A percentile compares a stretch with the other conserved stretches of the same genome.
Evolutionary conservation across 2,888 invertebrate species (phyloP).

Genomic region (Bhutanitis thaidina): DNA sequence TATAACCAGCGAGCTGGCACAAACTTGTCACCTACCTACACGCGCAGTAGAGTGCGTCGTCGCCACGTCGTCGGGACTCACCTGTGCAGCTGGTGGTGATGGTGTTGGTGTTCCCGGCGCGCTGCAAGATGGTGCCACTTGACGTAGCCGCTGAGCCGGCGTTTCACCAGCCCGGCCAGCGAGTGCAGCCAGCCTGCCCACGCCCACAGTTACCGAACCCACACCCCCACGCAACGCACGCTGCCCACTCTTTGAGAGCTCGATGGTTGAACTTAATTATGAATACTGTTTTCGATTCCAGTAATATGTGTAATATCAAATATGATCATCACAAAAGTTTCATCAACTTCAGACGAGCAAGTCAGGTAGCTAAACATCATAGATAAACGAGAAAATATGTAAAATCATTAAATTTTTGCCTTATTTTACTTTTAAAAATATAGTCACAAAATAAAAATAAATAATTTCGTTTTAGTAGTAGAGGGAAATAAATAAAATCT

Average conservation of each 20-base stretch:
- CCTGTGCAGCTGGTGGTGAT: slow-evolving; percentile 45
- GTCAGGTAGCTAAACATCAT: no score
- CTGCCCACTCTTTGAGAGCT: slow-evolving; percentile 37
- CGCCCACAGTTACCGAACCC: slow-evolving; percentile 28
- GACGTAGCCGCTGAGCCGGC: slow-evolving; percentile 90
- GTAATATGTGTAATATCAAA: no score
- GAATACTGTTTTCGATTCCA: no score
- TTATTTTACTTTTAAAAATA: no score
- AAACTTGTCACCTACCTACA: slow-evolving; percentile 2
- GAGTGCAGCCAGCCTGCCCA: slow-evolving; percentile 83
- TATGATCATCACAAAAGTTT: no score
- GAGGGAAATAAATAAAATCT: no score
- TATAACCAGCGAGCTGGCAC: neutral
- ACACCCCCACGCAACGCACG: slow-evolving; percentile 33
- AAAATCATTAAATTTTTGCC: no score
- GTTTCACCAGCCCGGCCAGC: slow-evolving; percentile 85
- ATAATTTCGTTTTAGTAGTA: no score
- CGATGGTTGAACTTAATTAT: slow-evolving; percentile 23
- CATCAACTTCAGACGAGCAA: no score
- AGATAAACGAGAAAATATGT: no score
- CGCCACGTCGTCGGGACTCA: slow-evolving; percentile 29
- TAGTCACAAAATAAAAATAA: no score
- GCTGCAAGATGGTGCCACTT: slow-evolving; percentile 85
- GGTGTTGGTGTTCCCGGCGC: slow-evolving; percentile 42
- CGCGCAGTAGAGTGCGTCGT: neutral